phyloP scores from a whole-genome alignment of 1,140 invertebrate species.

The Andricus grossulariae region DNA sequence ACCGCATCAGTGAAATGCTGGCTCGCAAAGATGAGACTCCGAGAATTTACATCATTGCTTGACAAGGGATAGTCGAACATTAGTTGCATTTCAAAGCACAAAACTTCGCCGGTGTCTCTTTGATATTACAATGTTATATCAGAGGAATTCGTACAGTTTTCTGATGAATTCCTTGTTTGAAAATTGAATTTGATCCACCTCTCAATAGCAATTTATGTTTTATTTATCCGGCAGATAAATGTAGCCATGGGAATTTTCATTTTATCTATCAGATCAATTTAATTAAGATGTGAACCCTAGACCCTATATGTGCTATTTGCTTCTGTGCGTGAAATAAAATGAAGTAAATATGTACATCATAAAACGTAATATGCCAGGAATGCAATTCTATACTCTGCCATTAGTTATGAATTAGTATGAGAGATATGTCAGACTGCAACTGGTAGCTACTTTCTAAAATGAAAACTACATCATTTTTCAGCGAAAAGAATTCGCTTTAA shows the following conservation, averaged over 20 bases:
- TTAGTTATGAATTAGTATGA: background rate
- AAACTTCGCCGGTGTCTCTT: background rate
- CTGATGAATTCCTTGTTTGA: too few species aligned
- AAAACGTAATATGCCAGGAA: background rate
- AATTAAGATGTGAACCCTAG: too few species aligned
- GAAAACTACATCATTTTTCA: constrained; percentile 3
- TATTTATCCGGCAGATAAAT: too few species aligned
- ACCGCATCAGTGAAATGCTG: background rate
- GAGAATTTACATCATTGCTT: background rate
- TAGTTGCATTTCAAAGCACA: background rate
- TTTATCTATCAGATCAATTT: too few species aligned
- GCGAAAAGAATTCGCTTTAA: background rate
- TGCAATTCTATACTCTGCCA: background rate
- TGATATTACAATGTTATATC: too few species aligned
- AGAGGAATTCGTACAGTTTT: too few species aligned
- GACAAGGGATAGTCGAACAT: background rate
- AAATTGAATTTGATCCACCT: too few species aligned
- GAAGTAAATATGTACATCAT: background rate
- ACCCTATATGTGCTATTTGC: too few species aligned
- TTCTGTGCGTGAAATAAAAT: too few species aligned
- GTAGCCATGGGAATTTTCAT: too few species aligned
- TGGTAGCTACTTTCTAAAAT: constrained; percentile 10
- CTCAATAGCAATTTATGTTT: too few species aligned
- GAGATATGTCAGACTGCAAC: background rate
- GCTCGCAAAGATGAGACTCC: background rate